These are phyloP conservation scores for Halictus quadricinctus DNA, from an alignment of 2,888 invertebrate species.

Conservation along the genomic window DNA sequence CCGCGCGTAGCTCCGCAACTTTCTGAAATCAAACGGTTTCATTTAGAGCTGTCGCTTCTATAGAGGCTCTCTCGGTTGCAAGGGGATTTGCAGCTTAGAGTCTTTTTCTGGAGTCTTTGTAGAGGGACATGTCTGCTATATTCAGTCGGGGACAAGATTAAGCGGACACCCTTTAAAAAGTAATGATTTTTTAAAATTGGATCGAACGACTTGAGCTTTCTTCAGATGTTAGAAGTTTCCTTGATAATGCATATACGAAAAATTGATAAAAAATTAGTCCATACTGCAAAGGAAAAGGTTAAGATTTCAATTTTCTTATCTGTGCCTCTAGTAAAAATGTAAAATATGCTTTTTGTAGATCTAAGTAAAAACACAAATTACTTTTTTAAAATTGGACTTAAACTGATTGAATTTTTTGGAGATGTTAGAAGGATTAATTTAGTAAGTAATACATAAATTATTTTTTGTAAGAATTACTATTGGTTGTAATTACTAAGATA, in stretches of 20 bases:
- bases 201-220: not conserved
- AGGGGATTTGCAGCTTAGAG: not conserved
- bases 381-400: too few species aligned
- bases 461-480: too few species aligned
- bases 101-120: not conserved
- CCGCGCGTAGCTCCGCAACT: not conserved
- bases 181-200: not conserved
- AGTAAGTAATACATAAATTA: too few species aligned
- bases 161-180: too few species aligned
- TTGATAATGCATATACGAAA: not conserved
- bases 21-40: not conserved
- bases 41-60: not conserved
- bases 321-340: not conserved
- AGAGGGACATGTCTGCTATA: not conserved
- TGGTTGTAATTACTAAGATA: too few species aligned
- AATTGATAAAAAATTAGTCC: not conserved
- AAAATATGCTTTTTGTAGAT: too few species aligned
- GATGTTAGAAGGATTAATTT: too few species aligned
- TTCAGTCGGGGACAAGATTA: not conserved
- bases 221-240: not conserved
- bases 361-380: too few species aligned
- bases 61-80: not conserved
- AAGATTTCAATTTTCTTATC: not conserved
- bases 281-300: not conserved
- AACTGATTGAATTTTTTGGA: too few species aligned